Base-by-base conservation (phyloP, 92 coral and sea anemone genomes). In the Epizoanthus stellaris region DNA sequence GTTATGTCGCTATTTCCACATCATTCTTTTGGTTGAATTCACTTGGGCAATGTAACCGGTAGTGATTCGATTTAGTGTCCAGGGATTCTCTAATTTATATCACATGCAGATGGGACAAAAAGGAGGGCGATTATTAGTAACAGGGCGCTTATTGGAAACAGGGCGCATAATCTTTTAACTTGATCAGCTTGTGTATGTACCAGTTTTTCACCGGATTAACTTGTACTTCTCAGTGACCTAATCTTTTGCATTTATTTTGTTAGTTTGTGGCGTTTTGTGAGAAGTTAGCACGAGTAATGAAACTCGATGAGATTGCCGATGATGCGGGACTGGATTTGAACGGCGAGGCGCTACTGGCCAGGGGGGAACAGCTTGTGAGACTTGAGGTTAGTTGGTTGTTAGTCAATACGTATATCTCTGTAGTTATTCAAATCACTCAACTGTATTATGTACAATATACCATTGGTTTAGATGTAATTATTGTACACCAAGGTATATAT, bases 241-340 rank as follows among this genome's bases (percentile, higher is more conserved):
- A 71, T 56, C 45, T 6, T 56, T 49, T 4, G 36, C 4, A 7
- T 20, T 0, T 57, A 25, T 63, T 58, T 13, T 85, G 65, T 45
- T 73, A 96, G 99, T 96, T 94, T 71, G 95, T 96, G 57, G 77
- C 91, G 45, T 96, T 96, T 86, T 96, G 99, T 80, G 99, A 96
- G 85, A 96, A 94, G 87, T 20, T 96, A 73, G 98, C 99, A 40
- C 88, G 91, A 39, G 94, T 91, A 49, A 94, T 96, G 99, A 96
- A 88, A 59, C 93, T 96, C 17, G 95, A 96, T 42, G 98, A 96
- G 87, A 96, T 96, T 59, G 99, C 99, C 6, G 91, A 90, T 57
- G 99, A 96, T 36, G 99, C 91, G 56, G 99, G 99, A 14, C 75
- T 96, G 69, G 99, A 96, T 65, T 95, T 96, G 76, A 96, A 94